Evolutionary conservation across 1,140 invertebrate genomes (phyloP), one percentile per base, ranked within the genome.

Genomic region (Ceratoteleas bidentatus): DNA sequence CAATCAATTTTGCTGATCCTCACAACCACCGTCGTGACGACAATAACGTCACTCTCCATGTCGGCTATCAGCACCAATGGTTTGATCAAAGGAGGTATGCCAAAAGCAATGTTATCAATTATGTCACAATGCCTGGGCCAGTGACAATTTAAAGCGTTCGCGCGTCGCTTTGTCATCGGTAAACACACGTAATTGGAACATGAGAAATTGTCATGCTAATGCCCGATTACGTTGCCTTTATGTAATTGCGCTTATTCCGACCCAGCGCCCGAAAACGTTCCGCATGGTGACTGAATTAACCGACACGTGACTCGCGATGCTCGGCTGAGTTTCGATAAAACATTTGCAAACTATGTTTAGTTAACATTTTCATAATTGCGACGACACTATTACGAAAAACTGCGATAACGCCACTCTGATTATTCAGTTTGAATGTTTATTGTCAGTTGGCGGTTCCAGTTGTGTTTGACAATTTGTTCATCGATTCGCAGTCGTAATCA

Each of bases 61-160:
- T 98, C 97, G 8, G 98, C 98, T 14, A 99, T 99, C 86, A 98
- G 97, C 88, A 99, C 98, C 50, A 99, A 99, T 88, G 96, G 96
- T 11, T 94, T 96, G 68, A 96, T 97, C 74, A 97, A 97, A 94
- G 96, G 96, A 93, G 96, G 96, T 96, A 90, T 83, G 73, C 65
- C 8, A 64, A 74, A 66, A 68, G 7, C 36, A 91, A 61, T 87
- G 10, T 66, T 52, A 56, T 57, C 6, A 62, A 40, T 66, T 69
- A 47, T 57, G 58, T 64, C 34, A 52, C 36, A 69, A 74, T 47
- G 60, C 52, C 47, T 38, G 4, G 47, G 24, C 36, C 36, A 58
- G 14, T 36, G 40, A 6, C 40, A 47, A 77, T 64, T 64, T 60
- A 52, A 40, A 47, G 45, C 36, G 68, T 47, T 66, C 32, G 54